Evolutionary conservation across 2,113 vertebrate genomes (phyloP), one percentile per base, ranked within the genome.

Genomic region (Plestiodon gilberti): DNA sequence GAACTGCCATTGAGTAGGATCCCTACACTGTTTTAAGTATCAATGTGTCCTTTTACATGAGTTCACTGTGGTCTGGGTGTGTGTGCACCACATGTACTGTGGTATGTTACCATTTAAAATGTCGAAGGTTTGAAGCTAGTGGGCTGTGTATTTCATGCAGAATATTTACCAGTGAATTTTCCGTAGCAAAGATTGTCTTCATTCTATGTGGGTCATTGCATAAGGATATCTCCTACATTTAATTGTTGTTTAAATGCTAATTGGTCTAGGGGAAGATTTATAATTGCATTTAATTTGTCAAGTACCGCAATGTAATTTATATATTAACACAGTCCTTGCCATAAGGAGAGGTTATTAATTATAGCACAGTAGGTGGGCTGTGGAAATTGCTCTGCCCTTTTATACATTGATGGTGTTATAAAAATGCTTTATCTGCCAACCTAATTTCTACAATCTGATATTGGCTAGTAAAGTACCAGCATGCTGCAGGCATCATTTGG

Each of bases 171-270:
- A 30, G n/a, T 62, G 8, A 92, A 87, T 62, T 91, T 28, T 10
- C 38, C 62, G 3, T 77, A 76, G 87, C 28, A 90, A 88, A 77
- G 35, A 81, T 82, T 86, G 84, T 55, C 89, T 90, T 85, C 11
- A 35, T 82, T 90, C 62, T 70, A 83, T 88, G 65, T 87, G 76
- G 82, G 86, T 81, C 76, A 73, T 85, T 89, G 69, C 23, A 78
- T 81, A 71, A 89, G 73, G 88, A 74, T 87, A 85, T 88, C 52
- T 91, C 88, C 90, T 90, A 78, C 43, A 89, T 78, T 85, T 93
- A 90, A 92, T 88, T 94, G 83, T 91, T 95, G 71, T 75, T 76
- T 90, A 93, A 94, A 94, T 87, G 33, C 62, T 93, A 93, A 92
- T 91, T 88, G 22, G 25, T 79, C 85, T 83, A 86, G 0, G 0